Conservation (phyloP, 2,797 vertebrate genomes). For the Etheostoma perlongum region DNA sequence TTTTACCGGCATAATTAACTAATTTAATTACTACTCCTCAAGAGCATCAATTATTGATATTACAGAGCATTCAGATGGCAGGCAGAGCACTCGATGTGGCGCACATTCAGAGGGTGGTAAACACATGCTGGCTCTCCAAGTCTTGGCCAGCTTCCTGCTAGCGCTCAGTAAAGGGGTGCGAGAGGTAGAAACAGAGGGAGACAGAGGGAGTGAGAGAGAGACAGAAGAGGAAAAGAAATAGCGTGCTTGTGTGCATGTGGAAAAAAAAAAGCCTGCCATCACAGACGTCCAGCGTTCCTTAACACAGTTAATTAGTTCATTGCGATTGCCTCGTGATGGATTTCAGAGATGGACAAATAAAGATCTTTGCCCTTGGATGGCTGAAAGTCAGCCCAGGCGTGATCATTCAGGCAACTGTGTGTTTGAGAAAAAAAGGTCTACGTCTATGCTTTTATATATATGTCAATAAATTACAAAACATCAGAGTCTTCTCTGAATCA, state of each 20-base stretch:
- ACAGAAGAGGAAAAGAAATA: conserved; percentile 24
- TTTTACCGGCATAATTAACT: conserved; percentile 99
- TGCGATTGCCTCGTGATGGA: conserved; percentile 58
- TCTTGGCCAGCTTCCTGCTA: conserved; percentile 89
- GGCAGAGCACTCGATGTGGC: conserved; percentile 94
- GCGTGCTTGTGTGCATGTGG: conserved; percentile 22
- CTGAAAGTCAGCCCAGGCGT: conserved; percentile 42
- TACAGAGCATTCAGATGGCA: conserved; percentile 99
- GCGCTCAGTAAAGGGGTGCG: conserved; percentile 60
- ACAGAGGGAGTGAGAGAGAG: conserved; percentile 20
- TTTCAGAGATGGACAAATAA: conserved; percentile 61
- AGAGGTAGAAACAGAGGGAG: conserved; percentile 32
- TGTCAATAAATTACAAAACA: conserved; percentile 8
- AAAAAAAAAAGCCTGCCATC: conserved; percentile 44
- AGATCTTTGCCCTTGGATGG: conserved; percentile 47
- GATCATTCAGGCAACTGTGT: conserved; percentile 19
- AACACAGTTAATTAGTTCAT: conserved; percentile 62
- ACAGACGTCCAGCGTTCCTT: conserved; percentile 54
- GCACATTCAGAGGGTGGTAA: conserved; percentile 97
- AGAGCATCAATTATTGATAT: conserved; percentile 99
- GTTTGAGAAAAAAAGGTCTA: not conserved
- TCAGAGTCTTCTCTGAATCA: conserved; percentile 4
- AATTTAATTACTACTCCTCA: conserved; percentile 99
- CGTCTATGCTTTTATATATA: not conserved
- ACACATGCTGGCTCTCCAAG: conserved; percentile 90